Evolutionary conservation across 2,797 vertebrate species (phyloP).

Genomic region (Ficedula albicollis): DNA sequence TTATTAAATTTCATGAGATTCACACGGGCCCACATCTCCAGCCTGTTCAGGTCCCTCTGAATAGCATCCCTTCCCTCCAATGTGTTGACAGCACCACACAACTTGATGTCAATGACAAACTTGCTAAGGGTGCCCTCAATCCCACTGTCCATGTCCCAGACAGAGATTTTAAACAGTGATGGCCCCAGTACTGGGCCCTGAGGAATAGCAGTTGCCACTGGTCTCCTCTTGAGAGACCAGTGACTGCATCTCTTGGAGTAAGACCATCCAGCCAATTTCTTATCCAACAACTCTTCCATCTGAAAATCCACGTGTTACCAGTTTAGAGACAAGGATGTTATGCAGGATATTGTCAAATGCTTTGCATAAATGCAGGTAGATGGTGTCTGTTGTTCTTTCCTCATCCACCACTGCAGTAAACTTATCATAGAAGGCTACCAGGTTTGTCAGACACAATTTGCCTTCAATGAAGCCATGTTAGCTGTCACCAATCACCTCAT

Average conservation of each 20-base stretch:
- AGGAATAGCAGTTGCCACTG: background rate
- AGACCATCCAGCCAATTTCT: background rate
- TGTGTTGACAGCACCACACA: no score
- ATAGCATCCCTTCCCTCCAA: background rate
- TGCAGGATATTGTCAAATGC: background rate
- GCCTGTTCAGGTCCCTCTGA: background rate
- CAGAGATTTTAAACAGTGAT: background rate
- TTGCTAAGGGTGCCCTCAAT: background rate
- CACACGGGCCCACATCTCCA: background rate
- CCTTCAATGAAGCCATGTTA: background rate
- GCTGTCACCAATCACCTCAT: background rate
- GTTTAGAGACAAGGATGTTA: background rate
- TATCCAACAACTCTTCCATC: background rate
- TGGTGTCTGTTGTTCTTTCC: background rate
- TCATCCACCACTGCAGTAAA: background rate
- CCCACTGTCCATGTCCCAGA: background rate
- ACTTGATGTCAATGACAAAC: background rate
- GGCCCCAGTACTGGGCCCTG: background rate
- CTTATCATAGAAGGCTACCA: background rate
- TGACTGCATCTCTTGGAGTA: background rate
- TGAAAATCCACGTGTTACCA: background rate
- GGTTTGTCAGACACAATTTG: background rate
- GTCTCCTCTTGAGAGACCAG: background rate
- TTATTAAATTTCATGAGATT: background rate
- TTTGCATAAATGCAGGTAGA: background rate